Base-by-base conservation (phyloP, 2,113 vertebrate species). In the Pseudolaguvia tuberculata region DNA sequence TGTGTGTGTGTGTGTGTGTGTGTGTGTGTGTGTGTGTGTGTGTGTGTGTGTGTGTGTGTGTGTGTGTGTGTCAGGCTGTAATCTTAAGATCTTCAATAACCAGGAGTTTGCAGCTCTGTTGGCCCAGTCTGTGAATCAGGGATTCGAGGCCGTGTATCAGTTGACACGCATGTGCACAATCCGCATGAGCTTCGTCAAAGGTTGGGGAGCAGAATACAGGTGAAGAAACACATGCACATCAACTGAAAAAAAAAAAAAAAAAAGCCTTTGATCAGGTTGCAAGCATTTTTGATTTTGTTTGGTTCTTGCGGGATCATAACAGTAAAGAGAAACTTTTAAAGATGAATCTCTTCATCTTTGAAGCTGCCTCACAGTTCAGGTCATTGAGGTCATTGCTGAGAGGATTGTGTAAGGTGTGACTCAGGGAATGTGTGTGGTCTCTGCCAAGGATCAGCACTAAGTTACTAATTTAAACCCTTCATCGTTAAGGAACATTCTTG, bases 41-140 rank as follows among this genome's bases (percentile, higher is more conserved):
- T 45, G 52, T 42, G 57, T 63, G 14, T 63, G 48, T 73, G 62
- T 62, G 35, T 67, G 15, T 39, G 48, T 27, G 12, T 52, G 29
- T 47, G 9, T 35, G 8, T 62, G 35, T 48, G 21, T 48, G 20
- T 17, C 85, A 95, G 93, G 94, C 0, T 94, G 93, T 53, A 95
- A 95, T 88, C 81, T 94, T 85, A 95, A 95, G 90, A 95, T 95
- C 6, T 95, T 95, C 67, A 94, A 95, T 85, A 94, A 95, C 89
- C 94, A 95, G 84, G 94, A 95, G 65, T 95, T 95, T 0, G 94
- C 94, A 0, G 94, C 93, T 2, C 89, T 95, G 55, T 78, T 95
- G 86, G 93, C 94, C 0, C 94, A 95, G 87, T 95, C 94, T 0
- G 94, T 95, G n/a, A 94, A 95, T 81, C 94, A 95, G 88, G 94